Percentiles rank a stretch among this genome's conserved stretches.
Conservation (phyloP, 2,797 vertebrate species). For the Parotocinclus haroldoi region DNA sequence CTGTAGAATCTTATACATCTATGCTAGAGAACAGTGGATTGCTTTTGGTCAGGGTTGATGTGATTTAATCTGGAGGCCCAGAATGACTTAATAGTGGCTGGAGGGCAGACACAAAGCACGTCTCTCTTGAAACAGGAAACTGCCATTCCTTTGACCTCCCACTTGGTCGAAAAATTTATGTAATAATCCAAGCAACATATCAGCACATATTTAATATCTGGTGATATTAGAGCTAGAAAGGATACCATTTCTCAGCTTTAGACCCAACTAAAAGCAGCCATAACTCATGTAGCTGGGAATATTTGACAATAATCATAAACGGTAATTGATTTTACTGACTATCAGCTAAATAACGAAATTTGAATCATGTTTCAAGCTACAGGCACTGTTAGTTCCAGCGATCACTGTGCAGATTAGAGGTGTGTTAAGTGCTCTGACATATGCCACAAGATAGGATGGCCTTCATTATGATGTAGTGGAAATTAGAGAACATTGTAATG, state of each 20-base stretch:
- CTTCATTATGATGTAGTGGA: too few relatives aligned
- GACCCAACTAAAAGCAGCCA: constrained; percentile 39
- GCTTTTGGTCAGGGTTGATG: constrained; percentile 77
- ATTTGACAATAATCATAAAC: constrained; percentile 27
- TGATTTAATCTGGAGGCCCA: constrained; percentile 80
- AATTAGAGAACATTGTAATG: too few relatives aligned
- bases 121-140: constrained; percentile 75
- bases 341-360: constrained; percentile 12
- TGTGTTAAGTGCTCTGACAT: too few relatives aligned
- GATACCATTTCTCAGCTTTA: constrained; percentile 38
- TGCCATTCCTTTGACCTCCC: constrained; percentile 75
- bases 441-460: too few relatives aligned
- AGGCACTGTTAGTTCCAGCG: constrained; percentile 13
- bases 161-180: constrained; percentile 75
- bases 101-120: constrained; percentile 72
- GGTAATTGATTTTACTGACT: constrained; percentile 29
- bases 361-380: constrained; percentile 19
- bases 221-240: constrained; percentile 63
- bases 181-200: constrained; percentile 78
- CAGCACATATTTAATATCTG: constrained; percentile 72
- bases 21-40: constrained; percentile 68
- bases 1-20: constrained; percentile 66
- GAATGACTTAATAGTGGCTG: constrained; percentile 74
- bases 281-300: constrained; percentile 35
- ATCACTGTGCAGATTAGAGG: not conserved